phyloP scores from a whole-genome alignment of 2,113 vertebrate species.

The Ploceus nigricollis region DNA sequence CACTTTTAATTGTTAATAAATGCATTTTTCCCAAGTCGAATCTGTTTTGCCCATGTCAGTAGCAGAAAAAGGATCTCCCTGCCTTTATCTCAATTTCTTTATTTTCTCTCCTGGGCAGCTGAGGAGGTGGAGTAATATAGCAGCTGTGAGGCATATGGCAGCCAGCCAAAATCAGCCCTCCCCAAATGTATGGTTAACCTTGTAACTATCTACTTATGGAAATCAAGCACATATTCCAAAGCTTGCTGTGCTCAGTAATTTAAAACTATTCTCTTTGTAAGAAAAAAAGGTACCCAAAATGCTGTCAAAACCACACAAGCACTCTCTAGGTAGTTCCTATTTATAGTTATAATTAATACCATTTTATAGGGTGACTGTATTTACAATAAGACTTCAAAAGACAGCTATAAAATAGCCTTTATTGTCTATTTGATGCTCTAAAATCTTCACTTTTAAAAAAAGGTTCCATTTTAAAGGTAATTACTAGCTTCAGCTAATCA shows the following conservation, averaged over 20 bases:
- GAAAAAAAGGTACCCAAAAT: not conserved
- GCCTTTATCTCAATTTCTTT: fast-evolving
- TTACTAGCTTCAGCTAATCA: not conserved
- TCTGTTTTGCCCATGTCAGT: not conserved
- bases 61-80: not conserved
- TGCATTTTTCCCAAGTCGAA: fast-evolving
- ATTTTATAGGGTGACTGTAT: not conserved
- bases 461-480: not conserved
- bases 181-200: not conserved
- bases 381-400: not conserved
- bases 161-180: not conserved
- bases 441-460: not conserved
- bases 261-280: not conserved
- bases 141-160: fast-evolving
- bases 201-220: not conserved
- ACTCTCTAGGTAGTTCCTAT: not conserved
- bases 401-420: not conserved
- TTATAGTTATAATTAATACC: not conserved
- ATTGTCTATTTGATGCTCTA: not conserved
- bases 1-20: not conserved
- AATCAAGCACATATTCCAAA: not conserved
- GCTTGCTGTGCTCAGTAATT: not conserved
- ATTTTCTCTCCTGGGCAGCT: not conserved
- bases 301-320: not conserved
- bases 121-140: not conserved